A percentile compares a stretch with the other conserved stretches of the same genome.
phyloP scores from a whole-genome alignment of 2,797 vertebrate species.

The Telmatherina bonti region DNA sequence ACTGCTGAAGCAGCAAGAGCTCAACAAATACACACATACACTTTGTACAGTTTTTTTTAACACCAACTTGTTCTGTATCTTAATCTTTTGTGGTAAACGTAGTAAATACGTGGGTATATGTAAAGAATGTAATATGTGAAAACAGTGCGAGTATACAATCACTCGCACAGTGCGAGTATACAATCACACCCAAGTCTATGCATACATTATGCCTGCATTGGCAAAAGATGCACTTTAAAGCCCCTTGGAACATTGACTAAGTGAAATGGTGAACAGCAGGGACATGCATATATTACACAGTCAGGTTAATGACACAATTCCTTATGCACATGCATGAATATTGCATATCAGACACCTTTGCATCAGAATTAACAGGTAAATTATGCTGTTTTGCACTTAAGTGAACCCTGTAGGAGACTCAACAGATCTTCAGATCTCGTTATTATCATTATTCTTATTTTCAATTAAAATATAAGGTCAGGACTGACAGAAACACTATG shows the following conservation, averaged over 20 bases:
- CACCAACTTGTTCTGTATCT: constrained; percentile 33
- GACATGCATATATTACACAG: constrained; percentile 49
- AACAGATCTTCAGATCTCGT: constrained; percentile 42
- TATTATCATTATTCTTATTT: constrained; percentile 2
- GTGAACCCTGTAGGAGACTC: constrained; percentile 22
- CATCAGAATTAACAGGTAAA: constrained; percentile 55
- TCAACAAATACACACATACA: constrained; percentile 33
- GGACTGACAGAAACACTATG: background rate
- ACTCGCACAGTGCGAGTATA: background rate
- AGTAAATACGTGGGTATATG: background rate
- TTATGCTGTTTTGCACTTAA: constrained; percentile 50
- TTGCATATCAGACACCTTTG: constrained; percentile 55
- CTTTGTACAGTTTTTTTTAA: constrained; percentile 32
- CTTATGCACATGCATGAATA: constrained; percentile 64
- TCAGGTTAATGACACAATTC: constrained; percentile 60
- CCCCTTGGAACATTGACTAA: constrained; percentile 28
- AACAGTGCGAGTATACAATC: background rate
- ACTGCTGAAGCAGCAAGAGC: constrained; percentile 62
- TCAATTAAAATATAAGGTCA: background rate
- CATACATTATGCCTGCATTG: background rate
- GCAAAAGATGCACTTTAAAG: background rate
- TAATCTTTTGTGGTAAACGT: constrained; percentile 23
- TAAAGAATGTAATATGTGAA: background rate
- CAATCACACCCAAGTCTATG: background rate
- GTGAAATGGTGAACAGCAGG: constrained; percentile 36